Base-by-base conservation (phyloP, 23 tunicate genomes). In the Ascidia mentula region DNA sequence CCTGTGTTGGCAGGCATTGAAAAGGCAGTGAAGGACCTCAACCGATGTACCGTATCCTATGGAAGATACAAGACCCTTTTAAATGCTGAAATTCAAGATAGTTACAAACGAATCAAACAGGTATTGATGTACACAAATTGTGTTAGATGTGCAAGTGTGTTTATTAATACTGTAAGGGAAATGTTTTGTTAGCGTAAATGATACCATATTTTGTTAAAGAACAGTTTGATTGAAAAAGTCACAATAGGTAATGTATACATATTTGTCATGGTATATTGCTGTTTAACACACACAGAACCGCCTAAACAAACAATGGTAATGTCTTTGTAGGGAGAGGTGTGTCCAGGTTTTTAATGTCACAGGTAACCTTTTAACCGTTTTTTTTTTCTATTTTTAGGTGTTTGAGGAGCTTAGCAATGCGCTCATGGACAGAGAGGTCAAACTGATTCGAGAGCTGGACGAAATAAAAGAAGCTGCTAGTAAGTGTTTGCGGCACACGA, bases 91-190 rank as follows among this genome's bases (percentile, higher is more conserved):
- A 34, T 86, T 36, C 72, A 79, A 13, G 90, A 86, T 34, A 86
- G 90, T 79, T 79, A 79, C 75, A 86, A 79, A 73, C 46, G 76
- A 34, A 42, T 86, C 12, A 86, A 86, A 72, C 60, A 72, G 74
- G 90, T 86, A 46, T 17, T 33, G 46, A 1, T 45, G 13, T 24
- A 15, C 17, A n/a, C n/a, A n/a, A n/a, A n/a, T n/a, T n/a, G n/a
- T n/a, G n/a, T n/a, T n/a, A n/a, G n/a, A n/a, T n/a, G n/a, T n/a
- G n/a, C n/a, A n/a, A n/a, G n/a, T n/a, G n/a, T n/a, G n/a, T n/a
- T n/a, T n/a, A n/a, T n/a, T n/a, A n/a, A n/a, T n/a, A n/a, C n/a
- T n/a, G n/a, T n/a, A n/a, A n/a, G n/a, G n/a, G n/a, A n/a, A n/a
- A n/a, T n/a, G n/a, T n/a, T n/a, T n/a, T n/a, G n/a, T n/a, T n/a